Base-by-base conservation (phyloP, 2,113 vertebrate genomes). In the Monopterus albus region DNA sequence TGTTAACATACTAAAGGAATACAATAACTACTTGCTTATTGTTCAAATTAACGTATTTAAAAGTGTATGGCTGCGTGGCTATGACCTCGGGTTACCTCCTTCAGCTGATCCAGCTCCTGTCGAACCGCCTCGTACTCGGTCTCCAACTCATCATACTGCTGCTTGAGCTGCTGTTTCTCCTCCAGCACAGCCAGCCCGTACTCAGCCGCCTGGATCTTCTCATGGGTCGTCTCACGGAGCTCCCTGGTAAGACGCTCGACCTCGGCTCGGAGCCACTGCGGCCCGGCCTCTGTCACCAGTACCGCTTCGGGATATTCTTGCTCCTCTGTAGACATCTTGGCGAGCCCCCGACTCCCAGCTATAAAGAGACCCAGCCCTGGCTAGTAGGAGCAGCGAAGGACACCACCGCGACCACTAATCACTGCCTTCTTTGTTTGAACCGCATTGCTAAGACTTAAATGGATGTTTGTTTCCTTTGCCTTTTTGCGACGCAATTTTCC, bases 191-290 rank as follows among this genome's bases (percentile, higher is more conserved):
- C 97, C 83, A 99, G 92, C 53, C 97, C 97, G 21, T 98, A 98
- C 78, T 99, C 96, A 4, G 97, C 97, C 67, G 97, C 97, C 91
- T 98, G 97, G 89, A 99, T 98, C 94, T 99, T 98, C 91, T 99
- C 95, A 4, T 94, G 94, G 70, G 94, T 97, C 72, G 97, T 98
- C 72, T 98, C 97, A 12, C 95, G 92, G 82, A 99, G 94, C 87
- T 99, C 97, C 64, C 94, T 93, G 47, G 91, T 92, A 20, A 99
- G 92, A 65, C 97, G 93, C 83, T 95, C 96, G 35, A 97, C 87
- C 92, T 99, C 97, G 6, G 83, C 88, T 39, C 91, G 94, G 76
- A 98, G 94, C 95, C 96, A 96, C 83, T 96, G 94, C 7, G 96
- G 94, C 65, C 95, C 95, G 78, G 94, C 94, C 86, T 96, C 95